Percentiles rank a stretch among this genome's conserved stretches.
These are phyloP conservation scores for Holacanthella duospinosa DNA, from an alignment of 2,888 invertebrate genomes.

Conservation along the genomic window DNA sequence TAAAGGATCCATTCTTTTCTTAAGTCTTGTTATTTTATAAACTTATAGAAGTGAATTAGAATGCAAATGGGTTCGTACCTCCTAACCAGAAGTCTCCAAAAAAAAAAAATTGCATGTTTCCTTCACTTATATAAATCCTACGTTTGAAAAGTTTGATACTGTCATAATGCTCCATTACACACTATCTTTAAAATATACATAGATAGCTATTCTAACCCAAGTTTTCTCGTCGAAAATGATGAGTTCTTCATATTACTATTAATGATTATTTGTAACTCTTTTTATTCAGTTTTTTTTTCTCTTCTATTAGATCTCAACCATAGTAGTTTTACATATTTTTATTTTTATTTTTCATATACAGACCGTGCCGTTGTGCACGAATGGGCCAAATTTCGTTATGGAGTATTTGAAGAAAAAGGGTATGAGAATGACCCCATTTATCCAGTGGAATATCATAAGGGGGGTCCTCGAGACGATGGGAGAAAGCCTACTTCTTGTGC, in stretches of 20 bases:
- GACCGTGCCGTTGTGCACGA: conserved; percentile 45
- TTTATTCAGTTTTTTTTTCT: conserved; percentile 2
- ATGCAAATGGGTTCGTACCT: conserved; percentile 19
- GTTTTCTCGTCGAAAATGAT: neutral
- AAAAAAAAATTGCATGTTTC: neutral
- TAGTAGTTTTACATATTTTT: neutral
- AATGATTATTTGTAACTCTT: conserved; percentile 1
- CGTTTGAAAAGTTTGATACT: neutral
- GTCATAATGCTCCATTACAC: neutral
- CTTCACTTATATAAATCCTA: neutral
- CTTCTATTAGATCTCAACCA: no score
- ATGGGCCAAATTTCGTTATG: conserved; percentile 58
- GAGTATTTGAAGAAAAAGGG: conserved; percentile 57
- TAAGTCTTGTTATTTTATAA: neutral
- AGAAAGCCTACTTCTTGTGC: conserved; percentile 38
- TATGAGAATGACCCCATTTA: conserved; percentile 50
- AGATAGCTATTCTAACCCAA: neutral
- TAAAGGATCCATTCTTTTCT: neutral
- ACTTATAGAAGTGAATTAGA: conserved; percentile 15
- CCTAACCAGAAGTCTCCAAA: conserved; percentile 2
- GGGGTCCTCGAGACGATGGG: conserved; percentile 38
- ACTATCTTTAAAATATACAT: no score
- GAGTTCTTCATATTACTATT: neutral
- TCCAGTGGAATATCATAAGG: conserved; percentile 47
- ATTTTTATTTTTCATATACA: conserved; percentile 10